These are phyloP conservation scores for Falcunculus frontatus DNA, from an alignment of 2,113 vertebrate species.

Conservation along the genomic window DNA sequence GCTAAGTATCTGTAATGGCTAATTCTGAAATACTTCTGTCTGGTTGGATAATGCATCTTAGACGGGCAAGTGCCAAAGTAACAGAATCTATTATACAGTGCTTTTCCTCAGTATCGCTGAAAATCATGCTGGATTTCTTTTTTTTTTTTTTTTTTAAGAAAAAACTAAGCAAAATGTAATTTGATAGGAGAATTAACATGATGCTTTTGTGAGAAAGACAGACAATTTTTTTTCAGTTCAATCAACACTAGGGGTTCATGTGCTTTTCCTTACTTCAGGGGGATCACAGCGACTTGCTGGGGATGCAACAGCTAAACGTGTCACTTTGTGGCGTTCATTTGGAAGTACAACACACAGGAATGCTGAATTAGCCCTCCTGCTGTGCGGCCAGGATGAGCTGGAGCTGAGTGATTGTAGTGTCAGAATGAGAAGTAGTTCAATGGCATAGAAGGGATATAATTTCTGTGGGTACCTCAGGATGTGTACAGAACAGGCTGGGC, in stretches of 20 bases:
- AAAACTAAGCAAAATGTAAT: background rate
- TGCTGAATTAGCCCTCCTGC: background rate
- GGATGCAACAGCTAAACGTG: background rate
- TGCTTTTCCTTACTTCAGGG: background rate
- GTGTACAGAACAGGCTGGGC: background rate
- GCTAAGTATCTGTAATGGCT: background rate
- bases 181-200: background rate
- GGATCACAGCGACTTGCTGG: background rate
- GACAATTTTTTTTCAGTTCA: background rate
- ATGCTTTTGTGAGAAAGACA: background rate
- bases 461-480: background rate
- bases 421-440: background rate
- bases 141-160: background rate
- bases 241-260: background rate
- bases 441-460: background rate
- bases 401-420: background rate
- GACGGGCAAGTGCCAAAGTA: background rate
- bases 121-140: background rate
- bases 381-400: fast-evolving
- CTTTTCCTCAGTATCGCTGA: background rate
- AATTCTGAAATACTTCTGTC: background rate
- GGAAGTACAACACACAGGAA: background rate
- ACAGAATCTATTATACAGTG: background rate
- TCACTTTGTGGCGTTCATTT: background rate
- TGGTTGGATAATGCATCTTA: background rate